Evolutionary conservation across 1,140 invertebrate genomes (phyloP).

Genomic region (Acromyrmex echinatior): DNA sequence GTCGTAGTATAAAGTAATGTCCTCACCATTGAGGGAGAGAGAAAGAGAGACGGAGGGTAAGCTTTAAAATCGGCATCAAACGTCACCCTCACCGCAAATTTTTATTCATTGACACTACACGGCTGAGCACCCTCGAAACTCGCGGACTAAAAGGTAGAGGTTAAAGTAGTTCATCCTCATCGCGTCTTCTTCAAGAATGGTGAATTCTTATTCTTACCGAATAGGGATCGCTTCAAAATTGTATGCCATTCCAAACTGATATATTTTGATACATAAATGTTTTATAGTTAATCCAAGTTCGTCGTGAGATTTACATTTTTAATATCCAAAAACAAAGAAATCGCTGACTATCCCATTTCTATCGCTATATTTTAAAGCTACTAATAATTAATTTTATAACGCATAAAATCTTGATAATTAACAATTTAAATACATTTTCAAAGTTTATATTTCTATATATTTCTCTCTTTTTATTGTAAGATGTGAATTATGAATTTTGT

Average conservation of each 20-base stretch:
- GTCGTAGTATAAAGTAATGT: constrained; percentile 75
- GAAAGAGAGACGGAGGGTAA: constrained; percentile 60
- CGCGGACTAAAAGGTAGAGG: constrained; percentile 72
- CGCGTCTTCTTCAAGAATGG: constrained; percentile 33
- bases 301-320: not conserved
- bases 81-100: constrained; percentile 83
- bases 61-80: constrained; percentile 85
- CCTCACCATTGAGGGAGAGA: constrained; percentile 47
- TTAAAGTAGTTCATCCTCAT: constrained; percentile 57
- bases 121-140: constrained; percentile 78
- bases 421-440: constrained; percentile 5
- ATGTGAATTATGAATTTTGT: constrained; percentile 4
- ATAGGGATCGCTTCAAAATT: constrained; percentile 14
- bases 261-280: constrained; percentile 5
- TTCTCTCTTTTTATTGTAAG: too few relatives aligned
- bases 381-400: not conserved
- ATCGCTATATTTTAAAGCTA: not conserved
- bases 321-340: not conserved
- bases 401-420: not conserved
- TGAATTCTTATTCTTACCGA: constrained; percentile 42
- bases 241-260: not conserved
- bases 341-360: not conserved
- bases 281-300: not conserved
- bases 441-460: not conserved
- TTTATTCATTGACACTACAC: constrained; percentile 87